Evolutionary conservation across 2,797 vertebrate species (phyloP).

Genomic region (Clarias fuscus): DNA sequence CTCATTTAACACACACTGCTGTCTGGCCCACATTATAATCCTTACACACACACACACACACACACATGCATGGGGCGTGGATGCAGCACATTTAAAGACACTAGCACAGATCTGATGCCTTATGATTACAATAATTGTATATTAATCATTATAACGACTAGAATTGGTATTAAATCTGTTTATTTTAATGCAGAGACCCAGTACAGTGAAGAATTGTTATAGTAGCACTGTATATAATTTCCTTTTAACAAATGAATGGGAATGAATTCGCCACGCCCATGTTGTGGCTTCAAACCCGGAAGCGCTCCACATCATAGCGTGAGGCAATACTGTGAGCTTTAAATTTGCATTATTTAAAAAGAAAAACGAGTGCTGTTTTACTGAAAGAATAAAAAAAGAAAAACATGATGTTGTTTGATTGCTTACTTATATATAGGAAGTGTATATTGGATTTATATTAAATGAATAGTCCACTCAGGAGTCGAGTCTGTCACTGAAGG

Average conservation of each 20-base stretch:
- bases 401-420: neutral
- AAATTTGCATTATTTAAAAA: neutral
- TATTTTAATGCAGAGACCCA: neutral
- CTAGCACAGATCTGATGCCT: neutral
- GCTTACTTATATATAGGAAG: neutral
- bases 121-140: neutral
- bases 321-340: neutral
- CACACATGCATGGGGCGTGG: neutral
- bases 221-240: neutral
- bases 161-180: neutral
- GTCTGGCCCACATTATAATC: neutral
- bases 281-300: conserved; percentile 1
- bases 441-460: neutral
- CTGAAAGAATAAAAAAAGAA: neutral
- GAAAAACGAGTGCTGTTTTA: neutral
- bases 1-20: neutral
- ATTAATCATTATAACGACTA: neutral
- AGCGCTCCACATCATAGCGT: neutral
- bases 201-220: neutral
- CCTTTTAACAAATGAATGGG: neutral
- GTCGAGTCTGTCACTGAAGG: neutral
- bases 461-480: neutral
- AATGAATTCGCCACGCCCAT: conserved; percentile 44
- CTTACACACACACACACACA: neutral
- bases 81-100: neutral